Evolutionary conservation across 2,113 vertebrate species (phyloP).

Genomic region (Labeo rohita): DNA sequence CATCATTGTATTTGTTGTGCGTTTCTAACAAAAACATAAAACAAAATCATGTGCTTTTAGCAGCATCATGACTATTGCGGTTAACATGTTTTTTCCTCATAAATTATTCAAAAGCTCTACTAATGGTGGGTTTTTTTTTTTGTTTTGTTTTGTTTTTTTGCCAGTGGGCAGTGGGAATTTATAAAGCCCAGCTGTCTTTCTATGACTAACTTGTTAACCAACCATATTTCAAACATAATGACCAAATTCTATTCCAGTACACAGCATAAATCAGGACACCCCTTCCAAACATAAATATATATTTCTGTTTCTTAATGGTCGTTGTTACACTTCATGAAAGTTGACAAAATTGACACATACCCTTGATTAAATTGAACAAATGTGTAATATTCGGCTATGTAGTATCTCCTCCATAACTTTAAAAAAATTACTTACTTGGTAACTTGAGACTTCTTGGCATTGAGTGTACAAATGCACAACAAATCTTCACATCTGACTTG

Average conservation of each 20-base stretch:
- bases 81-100: background rate
- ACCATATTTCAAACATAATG: no score
- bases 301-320: background rate
- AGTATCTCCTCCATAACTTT: no score
- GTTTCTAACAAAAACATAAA: background rate
- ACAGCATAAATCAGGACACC: background rate
- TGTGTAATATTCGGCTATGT: background rate
- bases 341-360: background rate
- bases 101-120: slow-evolving; percentile 9
- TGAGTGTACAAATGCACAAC: no score
- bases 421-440: no score
- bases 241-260: no score
- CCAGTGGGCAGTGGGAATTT: background rate
- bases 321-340: background rate
- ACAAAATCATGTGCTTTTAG: background rate
- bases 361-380: background rate
- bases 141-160: background rate
- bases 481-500: background rate
- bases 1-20: background rate
- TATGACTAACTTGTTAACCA: background rate
- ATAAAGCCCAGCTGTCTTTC: background rate
- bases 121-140: background rate
- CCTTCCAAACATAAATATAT: background rate
- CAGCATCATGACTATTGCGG: background rate
- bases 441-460: background rate